Evolutionary conservation across 2,888 invertebrate genomes (phyloP), one percentile per base, ranked within the genome.

Genomic region (Drosophila silvestris): DNA sequence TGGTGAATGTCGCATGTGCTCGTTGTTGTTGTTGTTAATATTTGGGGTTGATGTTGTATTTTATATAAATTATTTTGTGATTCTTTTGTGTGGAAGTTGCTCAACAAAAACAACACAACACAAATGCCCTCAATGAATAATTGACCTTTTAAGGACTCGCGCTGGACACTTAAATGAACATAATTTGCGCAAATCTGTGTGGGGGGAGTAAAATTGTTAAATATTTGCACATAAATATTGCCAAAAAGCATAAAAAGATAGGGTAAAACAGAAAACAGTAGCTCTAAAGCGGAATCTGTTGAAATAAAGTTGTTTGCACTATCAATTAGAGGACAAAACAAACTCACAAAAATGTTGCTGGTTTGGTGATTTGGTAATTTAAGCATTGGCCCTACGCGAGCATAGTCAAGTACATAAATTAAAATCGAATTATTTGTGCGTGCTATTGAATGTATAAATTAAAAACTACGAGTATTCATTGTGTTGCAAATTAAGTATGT

Each of bases 1-100:
- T 93, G 93, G 93, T 93, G 93, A 93, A 93, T 93, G 93, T 92
- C 93, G 91, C 93, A 91, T 92, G 90, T 92, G 93, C 91, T 91
- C 91, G 89, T 82, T 70, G 72, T 70, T 79, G 67, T 64, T 58
- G 50, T 56, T 59, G 44, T 57, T 52, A 39, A n/a, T 66, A 57
- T 57, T 67, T 69, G 51, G 70, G 86, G 74, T 79, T 82, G 28
- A 37, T 78, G 68, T 73, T 73, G 77, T 73, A 77, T 77, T 67
- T 76, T 57, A 47, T 47, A 26, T 47, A 54, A 70, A 68, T 75
- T 64, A 70, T 62, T 58, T 52, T 62, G 79, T 66, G 37, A 32
- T 44, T 39, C 71, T 70, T 71, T 64, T 54, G 58, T 54, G 62
- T 80, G 80, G 61, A 47, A 71, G 85, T 73, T 76, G 83, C 64